Base-by-base conservation (phyloP, 2,888 invertebrate species). In the Branchellion lobata region DNA sequence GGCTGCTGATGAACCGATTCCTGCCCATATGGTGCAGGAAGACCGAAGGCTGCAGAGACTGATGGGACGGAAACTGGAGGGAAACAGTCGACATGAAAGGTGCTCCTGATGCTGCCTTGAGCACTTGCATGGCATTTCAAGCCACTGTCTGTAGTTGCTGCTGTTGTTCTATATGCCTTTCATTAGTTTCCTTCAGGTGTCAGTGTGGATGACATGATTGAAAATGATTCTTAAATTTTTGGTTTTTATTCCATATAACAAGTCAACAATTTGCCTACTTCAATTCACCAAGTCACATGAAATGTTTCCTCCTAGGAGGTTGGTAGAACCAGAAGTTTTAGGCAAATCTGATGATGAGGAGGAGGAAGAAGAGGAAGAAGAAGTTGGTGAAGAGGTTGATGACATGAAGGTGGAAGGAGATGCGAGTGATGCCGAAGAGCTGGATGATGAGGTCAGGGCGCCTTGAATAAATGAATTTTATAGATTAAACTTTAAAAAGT, bases 301-400 rank as follows among this genome's bases (percentile, higher is more conserved):
- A n/a, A n/a, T n/a, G n/a, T n/a, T n/a, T n/a, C n/a, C n/a, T 33
- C 86, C 85, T 75, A 82, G 86, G 68, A 84, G 86, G 3, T 84
- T 86, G 1, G 84, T 85, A 31, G 87, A 87, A 78, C 86, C 87
- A 8, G 83, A 83, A 68, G 89, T 92, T 21, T 88, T 92, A 47
- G 83, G 69, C 14, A 78, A 78, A 21, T 81, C 82, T 33, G 78
- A 75, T 34, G 83, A 83, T n/a, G 83, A 80, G 31, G 82, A 81
- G 18, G 80, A 73, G 47, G 81, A 88, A 80, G 93, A 93, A 3
- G 79, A 76, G 33, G 86, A 86, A 71, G 85, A 85, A 18, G 85
- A 85, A 72, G 83, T 83, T 24, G 27, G 71, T 33, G 57, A 76
- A 14, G 72, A 34, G 2, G 36, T 53, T n/a, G 29, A 14, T 5